A percentile compares a stretch with the other conserved stretches of the same genome.
Evolutionary conservation across 2,888 invertebrate genomes (phyloP).

Genomic region (Eumerus sabulonum): DNA sequence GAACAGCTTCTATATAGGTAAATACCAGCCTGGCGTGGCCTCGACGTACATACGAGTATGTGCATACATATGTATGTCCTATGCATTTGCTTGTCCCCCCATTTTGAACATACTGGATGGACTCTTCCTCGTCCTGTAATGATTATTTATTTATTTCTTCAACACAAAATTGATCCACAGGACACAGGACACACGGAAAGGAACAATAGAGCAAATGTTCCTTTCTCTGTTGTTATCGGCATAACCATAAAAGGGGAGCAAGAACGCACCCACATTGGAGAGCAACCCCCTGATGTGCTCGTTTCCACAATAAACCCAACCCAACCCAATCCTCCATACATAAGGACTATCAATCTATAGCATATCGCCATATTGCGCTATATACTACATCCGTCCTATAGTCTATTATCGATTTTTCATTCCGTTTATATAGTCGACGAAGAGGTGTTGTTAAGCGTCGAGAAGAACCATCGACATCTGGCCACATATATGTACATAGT

Average conservation of each 20-base stretch:
- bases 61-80: too few species aligned
- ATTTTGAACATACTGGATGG: too few species aligned
- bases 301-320: slow-evolving; percentile 15
- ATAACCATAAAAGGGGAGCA: slow-evolving; percentile 42
- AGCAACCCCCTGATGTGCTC: slow-evolving; percentile 40
- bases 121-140: too few species aligned
- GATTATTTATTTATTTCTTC: too few species aligned
- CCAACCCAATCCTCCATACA: not conserved
- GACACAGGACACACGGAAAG: too few species aligned
- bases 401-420: slow-evolving; percentile 60
- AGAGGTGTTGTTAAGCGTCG: slow-evolving; percentile 41
- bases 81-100: too few species aligned
- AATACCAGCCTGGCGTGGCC: too few species aligned
- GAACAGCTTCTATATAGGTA: not conserved
- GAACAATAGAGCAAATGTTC: too few species aligned
- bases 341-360: not conserved
- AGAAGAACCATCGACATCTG: slow-evolving; percentile 62
- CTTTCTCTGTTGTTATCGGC: slow-evolving; percentile 55
- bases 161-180: too few species aligned
- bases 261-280: not conserved
- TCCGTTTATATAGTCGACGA: slow-evolving; percentile 38
- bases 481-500: slow-evolving; percentile 14
- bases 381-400: slow-evolving; percentile 2
- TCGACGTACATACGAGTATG: not conserved
- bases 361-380: too few species aligned